These are phyloP conservation scores for Chloromyia formosa DNA, from an alignment of 2,888 invertebrate genomes.

Conservation along the genomic window DNA sequence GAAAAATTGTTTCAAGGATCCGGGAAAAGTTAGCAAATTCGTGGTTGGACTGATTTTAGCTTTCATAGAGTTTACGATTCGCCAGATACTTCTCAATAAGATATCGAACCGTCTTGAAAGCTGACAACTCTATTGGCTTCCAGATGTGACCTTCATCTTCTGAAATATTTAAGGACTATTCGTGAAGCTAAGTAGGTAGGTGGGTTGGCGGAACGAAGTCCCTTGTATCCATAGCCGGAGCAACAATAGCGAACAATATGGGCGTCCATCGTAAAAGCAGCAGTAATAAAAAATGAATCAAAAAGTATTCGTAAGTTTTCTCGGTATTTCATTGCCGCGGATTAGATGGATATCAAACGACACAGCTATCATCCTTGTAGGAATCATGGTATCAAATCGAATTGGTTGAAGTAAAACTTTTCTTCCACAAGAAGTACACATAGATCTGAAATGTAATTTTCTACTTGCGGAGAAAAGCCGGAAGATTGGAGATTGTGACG, in stretches of 20 bases:
- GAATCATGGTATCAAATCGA: neutral
- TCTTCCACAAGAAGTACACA: neutral
- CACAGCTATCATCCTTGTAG: neutral
- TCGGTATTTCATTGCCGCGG: constrained; percentile 19
- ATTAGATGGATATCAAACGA: constrained; percentile 35
- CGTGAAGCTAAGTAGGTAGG: too few relatives aligned
- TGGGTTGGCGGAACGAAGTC: too few relatives aligned
- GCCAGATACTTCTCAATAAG: constrained; percentile 14
- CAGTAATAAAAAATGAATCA: constrained; percentile 20
- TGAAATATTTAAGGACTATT: constrained; percentile 30
- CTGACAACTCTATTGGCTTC: neutral
- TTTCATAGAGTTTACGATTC: constrained; percentile 10
- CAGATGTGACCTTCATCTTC: neutral
- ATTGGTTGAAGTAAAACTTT: neutral
- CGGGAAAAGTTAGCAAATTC: constrained; percentile 16
- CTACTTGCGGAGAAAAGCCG: neutral
- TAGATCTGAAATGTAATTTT: neutral
- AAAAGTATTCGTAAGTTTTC: constrained; percentile 18
- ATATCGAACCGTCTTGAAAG: constrained; percentile 8
- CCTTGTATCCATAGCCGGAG: neutral
- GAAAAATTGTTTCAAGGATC: constrained; percentile 4
- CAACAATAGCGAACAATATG: constrained; percentile 17
- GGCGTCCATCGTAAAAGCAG: constrained; percentile 9
- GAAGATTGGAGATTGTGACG: neutral
- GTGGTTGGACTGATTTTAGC: neutral